These are phyloP conservation scores for Corvus hawaiiensis DNA, from an alignment of 2,113 vertebrate species.

Conservation along the genomic window DNA sequence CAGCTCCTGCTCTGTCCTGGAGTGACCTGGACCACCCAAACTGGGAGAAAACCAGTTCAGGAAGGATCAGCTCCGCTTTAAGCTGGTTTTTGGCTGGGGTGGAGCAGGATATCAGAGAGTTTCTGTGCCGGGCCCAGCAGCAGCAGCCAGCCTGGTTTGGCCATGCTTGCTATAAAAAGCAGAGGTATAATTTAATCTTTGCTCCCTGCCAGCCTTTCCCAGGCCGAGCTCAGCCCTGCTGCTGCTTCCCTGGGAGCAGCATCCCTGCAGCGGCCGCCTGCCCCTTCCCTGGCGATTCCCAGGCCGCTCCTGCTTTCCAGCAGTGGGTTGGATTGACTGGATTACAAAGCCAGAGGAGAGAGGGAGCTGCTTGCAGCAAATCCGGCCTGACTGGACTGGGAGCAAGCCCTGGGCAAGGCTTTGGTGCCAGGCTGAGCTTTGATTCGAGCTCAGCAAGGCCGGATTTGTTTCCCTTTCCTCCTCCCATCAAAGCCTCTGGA, in stretches of 20 bases:
- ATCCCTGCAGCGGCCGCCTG: not conserved
- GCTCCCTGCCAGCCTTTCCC: not conserved
- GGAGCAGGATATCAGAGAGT: not conserved
- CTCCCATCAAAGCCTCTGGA: not conserved
- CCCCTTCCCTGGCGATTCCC: not conserved
- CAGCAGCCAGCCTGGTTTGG: not conserved
- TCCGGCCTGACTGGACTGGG: not conserved
- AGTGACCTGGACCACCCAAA: accelerated
- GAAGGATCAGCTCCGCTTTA: not conserved
- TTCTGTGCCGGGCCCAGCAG: not conserved
- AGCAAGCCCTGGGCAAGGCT: not conserved
- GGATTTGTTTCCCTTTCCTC: not conserved
- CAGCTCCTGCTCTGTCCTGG: not conserved
- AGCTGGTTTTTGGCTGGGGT: not conserved
- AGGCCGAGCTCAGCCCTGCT: not conserved
- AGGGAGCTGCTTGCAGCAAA: not conserved
- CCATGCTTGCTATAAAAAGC: not conserved
- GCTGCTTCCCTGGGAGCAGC: not conserved
- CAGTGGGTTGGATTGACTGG: not conserved
- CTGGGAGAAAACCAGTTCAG: not conserved
- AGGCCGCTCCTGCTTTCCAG: not conserved
- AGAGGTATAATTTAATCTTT: not conserved
- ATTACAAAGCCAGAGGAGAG: accelerated
- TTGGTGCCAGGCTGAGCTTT: not conserved
- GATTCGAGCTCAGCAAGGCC: not conserved